Base-by-base conservation (phyloP, 2,797 vertebrate species). In the Schizothorax lantsangensis region DNA sequence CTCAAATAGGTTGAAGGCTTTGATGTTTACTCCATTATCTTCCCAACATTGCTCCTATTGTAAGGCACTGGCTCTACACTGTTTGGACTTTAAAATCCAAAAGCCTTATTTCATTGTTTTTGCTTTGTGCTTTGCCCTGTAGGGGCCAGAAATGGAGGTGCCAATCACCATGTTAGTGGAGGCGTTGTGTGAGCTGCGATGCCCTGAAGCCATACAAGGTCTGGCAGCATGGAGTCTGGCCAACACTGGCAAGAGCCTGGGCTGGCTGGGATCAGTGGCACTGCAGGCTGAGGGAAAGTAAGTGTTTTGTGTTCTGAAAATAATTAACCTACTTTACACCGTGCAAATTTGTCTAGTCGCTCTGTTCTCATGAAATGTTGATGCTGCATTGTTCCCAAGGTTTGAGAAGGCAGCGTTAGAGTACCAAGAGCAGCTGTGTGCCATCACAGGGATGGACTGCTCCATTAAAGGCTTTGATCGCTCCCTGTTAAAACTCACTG, bases 161-260 rank as follows among this genome's bases (percentile, higher is more conserved):
- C 97, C 97, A 2, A 93, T 99, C 85, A 97, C 97, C 89, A 95
- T 99, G 96, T 92, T 99, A 82, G 98, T 98, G 23, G 98, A 99
- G 92, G 98, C 98, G 17, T 91, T 99, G 7, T 99, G 98, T 95
- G 98, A 98, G 88, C 95, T 99, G 87, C 96, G 96, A 26, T 99
- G 98, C 91, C 98, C 98, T 5, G 98, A 99, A 92, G 98, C 98
- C 86, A 99, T 99, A 86, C 98, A 99, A 90, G 98, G 98, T 47
- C 93, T 99, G 38, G 96, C 97, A 83, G 94, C 97, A 75, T 99
- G 98, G 98, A 97, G 96, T 38, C 95, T 96, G 80, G 92, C 94
- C n/a, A 91, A 95, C 84, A 93, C 95, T 69, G 97, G 98, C 30
- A 97, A 95, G 92, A 97, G 95, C 79, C 95, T 99, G 83, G 93